These are phyloP conservation scores for Heliothis peltigera DNA, from an alignment of 2,888 invertebrate species.

Conservation along the genomic window DNA sequence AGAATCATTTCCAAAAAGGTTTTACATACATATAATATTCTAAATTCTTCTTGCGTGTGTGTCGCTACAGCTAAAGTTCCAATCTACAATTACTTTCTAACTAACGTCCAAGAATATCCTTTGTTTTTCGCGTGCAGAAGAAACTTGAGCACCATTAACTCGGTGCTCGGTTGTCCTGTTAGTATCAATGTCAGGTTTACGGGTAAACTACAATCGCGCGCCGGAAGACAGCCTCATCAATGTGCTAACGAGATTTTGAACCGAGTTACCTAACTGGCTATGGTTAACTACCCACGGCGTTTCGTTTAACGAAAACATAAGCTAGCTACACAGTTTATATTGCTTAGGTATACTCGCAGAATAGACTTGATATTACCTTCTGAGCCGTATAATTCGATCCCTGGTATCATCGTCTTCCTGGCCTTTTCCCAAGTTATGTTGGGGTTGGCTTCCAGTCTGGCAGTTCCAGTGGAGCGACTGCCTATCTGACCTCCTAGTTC, in stretches of 20 bases:
- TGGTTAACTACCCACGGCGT: constrained; percentile 11
- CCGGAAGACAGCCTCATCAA: constrained; percentile 48
- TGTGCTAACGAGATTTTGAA: constrained; percentile 53
- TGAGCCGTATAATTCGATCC: constrained; percentile 1
- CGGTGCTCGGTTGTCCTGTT: constrained; percentile 14
- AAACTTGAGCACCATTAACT: constrained; percentile 20
- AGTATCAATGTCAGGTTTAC: constrained; percentile 43
- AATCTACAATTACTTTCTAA: neutral
- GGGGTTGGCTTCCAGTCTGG: too few relatives aligned
- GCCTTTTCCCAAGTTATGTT: too few relatives aligned
- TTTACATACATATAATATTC: neutral
- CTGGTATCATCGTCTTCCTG: too few relatives aligned
- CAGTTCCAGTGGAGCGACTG: too few relatives aligned
- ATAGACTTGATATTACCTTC: constrained; percentile 5
- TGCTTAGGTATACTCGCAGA: constrained; percentile 3
- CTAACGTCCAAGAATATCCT: constrained; percentile 1
- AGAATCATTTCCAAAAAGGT: too few relatives aligned
- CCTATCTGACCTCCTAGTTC: too few relatives aligned
- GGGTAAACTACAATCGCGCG: constrained; percentile 30
- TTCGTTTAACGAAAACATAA: constrained; percentile 40
- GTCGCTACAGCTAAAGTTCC: neutral
- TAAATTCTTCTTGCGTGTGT: too few relatives aligned
- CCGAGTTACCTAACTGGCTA: constrained; percentile 15
- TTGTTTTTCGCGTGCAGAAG: constrained; percentile 8
- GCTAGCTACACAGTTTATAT: constrained; percentile 26